Conservation (phyloP, 2,888 invertebrate genomes). For the Toxonevra muliebris region DNA sequence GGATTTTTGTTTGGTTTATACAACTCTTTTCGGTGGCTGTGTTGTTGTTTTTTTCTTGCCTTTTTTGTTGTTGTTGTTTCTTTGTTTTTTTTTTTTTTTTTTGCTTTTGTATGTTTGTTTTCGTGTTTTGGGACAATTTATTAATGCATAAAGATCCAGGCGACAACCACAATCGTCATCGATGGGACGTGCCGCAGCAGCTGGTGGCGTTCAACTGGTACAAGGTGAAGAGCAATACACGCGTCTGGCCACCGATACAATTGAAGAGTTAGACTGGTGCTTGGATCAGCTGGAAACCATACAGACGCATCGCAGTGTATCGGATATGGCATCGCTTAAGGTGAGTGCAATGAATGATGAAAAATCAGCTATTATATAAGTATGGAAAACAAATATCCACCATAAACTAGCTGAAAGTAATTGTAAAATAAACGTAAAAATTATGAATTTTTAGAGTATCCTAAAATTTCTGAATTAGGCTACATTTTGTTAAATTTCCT, state of each 20-base stretch:
- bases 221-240: constrained; percentile 85
- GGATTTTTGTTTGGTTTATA: constrained; percentile 25
- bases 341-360: constrained; percentile 71
- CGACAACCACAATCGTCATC: constrained; percentile 64
- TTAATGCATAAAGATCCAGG: constrained; percentile 64
- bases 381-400: no score
- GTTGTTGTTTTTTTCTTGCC: constrained; percentile 11
- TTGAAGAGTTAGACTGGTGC: constrained; percentile 99
- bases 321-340: constrained; percentile 99
- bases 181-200: constrained; percentile 52
- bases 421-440: no score
- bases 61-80: constrained; percentile 21
- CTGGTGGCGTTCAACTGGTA: constrained; percentile 64
- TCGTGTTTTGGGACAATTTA: constrained; percentile 51
- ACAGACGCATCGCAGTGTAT: constrained; percentile 98
- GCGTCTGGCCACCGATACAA: constrained; percentile 94
- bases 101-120: constrained; percentile 21
- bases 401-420: no score
- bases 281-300: constrained; percentile 99
- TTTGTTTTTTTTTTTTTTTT: constrained; percentile 20
- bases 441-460: no score
- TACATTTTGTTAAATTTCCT: no score
- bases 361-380: no score
- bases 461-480: no score
- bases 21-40: constrained; percentile 1